phyloP scores from a whole-genome alignment of 2,113 vertebrate genomes.

The Oophaga pumilio region DNA sequence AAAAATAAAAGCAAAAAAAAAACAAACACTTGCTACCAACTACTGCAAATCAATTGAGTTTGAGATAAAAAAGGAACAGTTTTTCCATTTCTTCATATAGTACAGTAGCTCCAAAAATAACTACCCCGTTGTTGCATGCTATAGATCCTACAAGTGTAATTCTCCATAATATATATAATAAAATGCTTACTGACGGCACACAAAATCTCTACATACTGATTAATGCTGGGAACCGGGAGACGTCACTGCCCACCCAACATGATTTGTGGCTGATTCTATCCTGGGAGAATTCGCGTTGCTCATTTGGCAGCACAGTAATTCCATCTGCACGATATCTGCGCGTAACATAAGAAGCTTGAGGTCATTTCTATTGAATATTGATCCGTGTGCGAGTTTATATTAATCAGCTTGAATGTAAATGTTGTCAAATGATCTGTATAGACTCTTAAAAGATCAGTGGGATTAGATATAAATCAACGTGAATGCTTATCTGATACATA shows the following conservation, averaged over 20 bases:
- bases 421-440: neutral
- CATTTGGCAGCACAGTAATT: neutral
- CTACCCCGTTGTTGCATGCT: neutral
- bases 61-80: neutral
- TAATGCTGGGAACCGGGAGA: slow-evolving; percentile 3
- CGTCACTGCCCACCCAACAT: slow-evolving; percentile 21
- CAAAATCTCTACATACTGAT: slow-evolving; percentile 13
- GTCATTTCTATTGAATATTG: slow-evolving; percentile 13
- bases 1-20: too few species aligned
- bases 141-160: neutral
- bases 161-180: neutral
- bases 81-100: neutral
- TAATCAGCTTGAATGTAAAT: neutral
- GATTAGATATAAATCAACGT: too few species aligned
- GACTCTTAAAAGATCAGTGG: neutral
- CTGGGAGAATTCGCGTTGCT: slow-evolving; percentile 5
- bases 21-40: too few species aligned
- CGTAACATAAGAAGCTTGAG: neutral
- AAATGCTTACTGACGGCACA: neutral
- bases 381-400: neutral
- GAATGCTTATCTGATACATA: too few species aligned
- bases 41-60: too few species aligned
- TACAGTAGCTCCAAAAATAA: neutral
- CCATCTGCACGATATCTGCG: neutral
- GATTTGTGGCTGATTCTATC: slow-evolving; percentile 22